Evolutionary conservation across 2,888 invertebrate species (phyloP), one percentile per base, ranked within the genome.

Genomic region (Iselma pallidipennis): DNA sequence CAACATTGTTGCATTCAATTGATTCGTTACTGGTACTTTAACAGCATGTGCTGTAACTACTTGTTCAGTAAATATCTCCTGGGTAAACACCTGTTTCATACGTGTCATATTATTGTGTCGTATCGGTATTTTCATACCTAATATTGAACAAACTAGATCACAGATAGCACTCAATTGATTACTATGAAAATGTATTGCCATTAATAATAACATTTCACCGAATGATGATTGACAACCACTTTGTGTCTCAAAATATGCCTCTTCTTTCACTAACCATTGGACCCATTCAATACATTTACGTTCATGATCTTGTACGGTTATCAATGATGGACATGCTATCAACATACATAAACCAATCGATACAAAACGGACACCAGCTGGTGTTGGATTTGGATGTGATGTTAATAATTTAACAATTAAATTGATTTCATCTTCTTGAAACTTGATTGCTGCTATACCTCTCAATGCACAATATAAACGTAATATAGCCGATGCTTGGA

Each of bases 101-200:
- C 94, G 85, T 1, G 91, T 91, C 70, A 95, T 89, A 72, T 93
- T 94, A 74, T 94, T 95, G 10, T 93, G 91, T 28, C 95, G 83
- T 49, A 92, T 91, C 0, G 92, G 91, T 63, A 96, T 92, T 78
- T 97, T 95, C 95, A 98, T 96, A 25, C 96, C 96, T 2, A 98
- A 83, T 1, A 96, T 96, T 2, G 95, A 90, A 75, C 95, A 96
- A 0, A 98, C 96, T 37, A 98, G 84, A 76, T 98, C 98, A 57
- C 94, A 92, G 56, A 98, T 96, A 5, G 96, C 95, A 55, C 91
- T 89, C 65, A 96, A 85, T 81, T 98, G 97, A 77, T 95, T 96
- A 70, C 95, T 94, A 80, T 98, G 98, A 79, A 98, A 98, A 80
- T 98, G 97, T 68, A 98, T 96, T 0, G 98, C 98, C 86, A 98